Evolutionary conservation across 2,113 vertebrate species (phyloP), one percentile per base, ranked within the genome.

Genomic region (Psammodynastes pulverulentus): DNA sequence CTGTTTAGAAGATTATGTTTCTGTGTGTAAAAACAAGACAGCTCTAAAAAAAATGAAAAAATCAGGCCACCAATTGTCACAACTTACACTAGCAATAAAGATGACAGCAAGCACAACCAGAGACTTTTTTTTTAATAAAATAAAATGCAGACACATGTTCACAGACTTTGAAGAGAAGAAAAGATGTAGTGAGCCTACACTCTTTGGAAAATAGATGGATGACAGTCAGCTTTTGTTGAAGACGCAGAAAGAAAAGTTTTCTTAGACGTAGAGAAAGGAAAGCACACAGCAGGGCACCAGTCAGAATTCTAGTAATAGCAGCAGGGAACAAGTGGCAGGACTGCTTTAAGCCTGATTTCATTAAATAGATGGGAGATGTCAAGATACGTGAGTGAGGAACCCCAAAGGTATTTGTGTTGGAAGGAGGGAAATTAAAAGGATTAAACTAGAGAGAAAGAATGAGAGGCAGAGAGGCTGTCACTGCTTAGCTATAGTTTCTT

Each of bases 401-500:
- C 87, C 90, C 90, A 52, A 89, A 2, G 92, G 84, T 87, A 1
- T 17, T 86, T 86, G 52, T 51, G 84, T 48, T 89, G 49, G 88
- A 90, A 86, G 92, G 88, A 90, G n/a, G 87, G 95, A 94, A 56
- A 94, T 90, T 10, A 29, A 92, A 91, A 93, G 92, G 92, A 96
- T 96, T 94, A 97, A 94, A 15, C 9, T 1, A 86, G 72, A 39
- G 72, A 46, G 58, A 39, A 6, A 29, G 79, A n/a, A 49, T 13
- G 85, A 72, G 54, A 58, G 51, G 54, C 46, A 89, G 86, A 39
- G 93, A 92, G 34, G 0, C 0, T 5, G 88, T 84, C 94, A 95
- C 94, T 96, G 95, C 95, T 97, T 97, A 96, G 93, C 94, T 3
- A 88, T 91, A 92, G 93, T 92, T 96, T 94, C 94, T 88, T 89